Conservation (phyloP, 2,888 invertebrate species). For the Sipha maydis region DNA sequence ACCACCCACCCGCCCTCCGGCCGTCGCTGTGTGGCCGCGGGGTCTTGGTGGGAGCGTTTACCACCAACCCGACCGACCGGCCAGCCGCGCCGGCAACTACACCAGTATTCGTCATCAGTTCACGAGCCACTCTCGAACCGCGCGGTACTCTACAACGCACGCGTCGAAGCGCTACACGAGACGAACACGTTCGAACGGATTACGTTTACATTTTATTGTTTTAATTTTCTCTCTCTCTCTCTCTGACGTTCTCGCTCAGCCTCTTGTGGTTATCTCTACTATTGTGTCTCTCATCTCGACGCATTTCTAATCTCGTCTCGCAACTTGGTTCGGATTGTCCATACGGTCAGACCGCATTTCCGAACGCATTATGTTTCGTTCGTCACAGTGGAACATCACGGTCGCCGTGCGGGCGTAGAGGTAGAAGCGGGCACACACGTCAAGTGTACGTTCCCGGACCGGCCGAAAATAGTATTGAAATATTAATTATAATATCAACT, state of each 20-base stretch:
- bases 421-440: background rate
- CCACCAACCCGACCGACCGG: slow-evolving; percentile 46
- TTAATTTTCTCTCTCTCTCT: too few relatives aligned
- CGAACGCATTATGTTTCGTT: too few relatives aligned
- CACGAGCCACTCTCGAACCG: slow-evolving; percentile 56
- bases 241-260: too few relatives aligned
- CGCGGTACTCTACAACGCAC: slow-evolving; percentile 7
- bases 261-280: too few relatives aligned
- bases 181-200: slow-evolving; percentile 30
- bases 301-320: background rate
- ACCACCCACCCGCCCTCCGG: slow-evolving; percentile 30
- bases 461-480: background rate
- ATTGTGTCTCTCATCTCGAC: too few relatives aligned
- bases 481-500: background rate
- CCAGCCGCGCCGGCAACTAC: slow-evolving; percentile 47
- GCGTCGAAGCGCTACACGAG: background rate
- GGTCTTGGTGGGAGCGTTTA: slow-evolving; percentile 45
- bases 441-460: background rate
- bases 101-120: slow-evolving; percentile 55
- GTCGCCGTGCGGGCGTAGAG: background rate
- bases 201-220: background rate
- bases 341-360: too few relatives aligned
- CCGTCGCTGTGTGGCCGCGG: slow-evolving; percentile 15
- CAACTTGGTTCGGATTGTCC: background rate
- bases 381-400: background rate